Evolutionary conservation across 2,797 vertebrate species (phyloP), one percentile per base, ranked within the genome.

Genomic region (Acipenser ruthenus): DNA sequence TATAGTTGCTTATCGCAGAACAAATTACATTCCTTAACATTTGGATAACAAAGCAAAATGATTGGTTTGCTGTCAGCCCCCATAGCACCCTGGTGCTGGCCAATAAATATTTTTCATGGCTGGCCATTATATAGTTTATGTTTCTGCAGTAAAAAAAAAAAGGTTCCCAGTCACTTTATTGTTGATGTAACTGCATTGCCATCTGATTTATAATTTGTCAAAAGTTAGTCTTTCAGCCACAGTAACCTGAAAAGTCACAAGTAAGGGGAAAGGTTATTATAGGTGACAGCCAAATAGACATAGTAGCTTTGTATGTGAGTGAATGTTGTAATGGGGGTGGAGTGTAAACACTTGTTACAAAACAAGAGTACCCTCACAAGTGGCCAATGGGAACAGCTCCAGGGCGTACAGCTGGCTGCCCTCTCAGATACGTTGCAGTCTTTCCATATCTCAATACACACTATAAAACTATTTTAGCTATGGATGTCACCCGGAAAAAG

Each of bases 331-430:
- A 63, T 23, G 60, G 15, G 47, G 60, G 51, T 6, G 10, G 59
- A 55, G 66, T 13, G 49, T 67, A 52, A 63, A 67, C 60, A 67
- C 66, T 67, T 9, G 49, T 23, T 37, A 52, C 60, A 50, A 12
- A 50, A 67, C 49, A 49, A 15, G 11, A 48, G 50, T 9, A 10
- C 23, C 50, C 13, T 50, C 3, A n/a, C 6, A 37, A 11, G 37
- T 51, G 62, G 50, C 60, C 12, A 37, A 58, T 63, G 50, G 60
- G 66, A 62, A 23, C 13, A 5, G 66, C 61, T 63, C 66, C 60
- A 62, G 66, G 10, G 60, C 55, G 49, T 15, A 56, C 60, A 53
- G 66, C 60, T 56, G 60, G 50, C 61, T 7, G 23, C 15, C 12
- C 23, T 7, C 49, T 15, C 50, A 7, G 52, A 66, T 58, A 47